phyloP scores from a whole-genome alignment of 2,888 invertebrate genomes.

The Pteria penguin region DNA sequence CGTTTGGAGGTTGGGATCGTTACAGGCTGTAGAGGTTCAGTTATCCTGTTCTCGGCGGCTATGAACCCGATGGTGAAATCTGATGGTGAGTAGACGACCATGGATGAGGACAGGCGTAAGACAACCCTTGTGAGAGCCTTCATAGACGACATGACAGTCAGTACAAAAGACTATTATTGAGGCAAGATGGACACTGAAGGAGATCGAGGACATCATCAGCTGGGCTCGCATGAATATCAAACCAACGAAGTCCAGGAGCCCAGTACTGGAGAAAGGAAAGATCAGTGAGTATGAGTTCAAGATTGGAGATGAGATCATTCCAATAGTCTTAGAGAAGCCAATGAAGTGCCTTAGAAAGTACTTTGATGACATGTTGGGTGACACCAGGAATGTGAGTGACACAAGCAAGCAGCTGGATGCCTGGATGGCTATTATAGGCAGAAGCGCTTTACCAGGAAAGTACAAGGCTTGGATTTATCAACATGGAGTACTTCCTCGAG shows the following conservation, averaged over 20 bases:
- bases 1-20: conserved; percentile 41
- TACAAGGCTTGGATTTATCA: no score
- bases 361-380: no score
- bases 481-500: no score
- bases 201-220: background rate
- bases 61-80: conserved; percentile 39
- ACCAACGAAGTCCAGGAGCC: conserved; percentile 30
- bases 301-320: conserved; percentile 14
- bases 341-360: no score
- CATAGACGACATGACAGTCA: conserved; percentile 28
- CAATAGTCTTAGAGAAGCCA: no score
- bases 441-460: no score
- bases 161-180: conserved; percentile 19
- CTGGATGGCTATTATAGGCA: no score
- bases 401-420: no score
- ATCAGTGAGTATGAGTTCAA: conserved; percentile 19
- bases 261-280: conserved; percentile 31
- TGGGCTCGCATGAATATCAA: conserved; percentile 41
- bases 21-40: conserved; percentile 42
- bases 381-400: no score
- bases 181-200: conserved; percentile 20
- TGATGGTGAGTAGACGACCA: conserved; percentile 33
- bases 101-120: conserved; percentile 27
- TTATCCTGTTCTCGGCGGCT: conserved; percentile 32
- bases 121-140: conserved; percentile 21